Evolutionary conservation across 2,797 vertebrate genomes (phyloP), one percentile per base, ranked within the genome.

Genomic region (Columba guinea): DNA sequence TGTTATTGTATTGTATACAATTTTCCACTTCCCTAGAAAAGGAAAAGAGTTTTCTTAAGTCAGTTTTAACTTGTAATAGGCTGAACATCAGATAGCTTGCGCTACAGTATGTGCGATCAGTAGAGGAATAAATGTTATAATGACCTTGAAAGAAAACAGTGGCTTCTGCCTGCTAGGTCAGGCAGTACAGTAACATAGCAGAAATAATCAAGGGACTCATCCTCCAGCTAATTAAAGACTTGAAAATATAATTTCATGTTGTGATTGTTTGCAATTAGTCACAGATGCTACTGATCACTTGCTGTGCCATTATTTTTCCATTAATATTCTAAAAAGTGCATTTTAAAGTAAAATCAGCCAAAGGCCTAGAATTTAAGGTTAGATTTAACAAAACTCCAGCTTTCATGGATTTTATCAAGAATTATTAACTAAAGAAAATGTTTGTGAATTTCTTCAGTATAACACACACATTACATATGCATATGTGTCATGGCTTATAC

Each of bases 221-320:
- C 95, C 83, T 81, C 13, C 77, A 88, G 34, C 87, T 95, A 96
- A 94, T 93, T 95, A 85, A 94, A 82, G 78, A 91, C 83, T 64
- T 78, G 68, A 85, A 95, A 95, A 95, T 89, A 95, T 88, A 94
- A 94, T 97, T 92, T 93, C 58, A 68, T 89, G 78, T 96, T 96
- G 87, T 78, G 81, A 94, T 95, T 97, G 87, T 96, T 97, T 94
- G 89, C 85, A 95, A 85, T 94, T 96, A 94, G 84, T 92, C 92
- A 84, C 73, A 90, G 90, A 94, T 93, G 79, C 35, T 90, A 74
- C 89, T 90, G 86, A 95, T 94, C 82, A 48, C 73, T 93, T 46
- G 79, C 56, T 79, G 75, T 88, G 90, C n/a, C 41, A 48, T 87
- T 94, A 85, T 82, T 89, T 87, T 95, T 64, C 70, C 35, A 32